Percentiles rank a stretch among this genome's conserved stretches.
Evolutionary conservation across 2,797 vertebrate species (phyloP).

Genomic region (Cuculus canorus): DNA sequence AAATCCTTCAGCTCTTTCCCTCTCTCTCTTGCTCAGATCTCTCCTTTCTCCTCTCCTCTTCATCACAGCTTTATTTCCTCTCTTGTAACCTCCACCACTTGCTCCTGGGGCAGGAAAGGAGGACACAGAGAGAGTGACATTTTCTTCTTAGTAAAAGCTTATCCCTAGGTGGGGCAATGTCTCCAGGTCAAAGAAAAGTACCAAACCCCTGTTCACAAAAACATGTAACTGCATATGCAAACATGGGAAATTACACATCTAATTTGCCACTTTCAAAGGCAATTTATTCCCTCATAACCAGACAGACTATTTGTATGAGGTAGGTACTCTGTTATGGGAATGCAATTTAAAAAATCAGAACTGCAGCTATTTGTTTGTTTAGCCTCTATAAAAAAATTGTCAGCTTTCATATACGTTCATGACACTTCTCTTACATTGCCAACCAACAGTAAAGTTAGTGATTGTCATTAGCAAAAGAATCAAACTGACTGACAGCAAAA

Average conservation of each 20-base stretch:
- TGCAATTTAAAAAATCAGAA: neutral
- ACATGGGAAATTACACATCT: neutral
- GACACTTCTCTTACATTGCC: neutral
- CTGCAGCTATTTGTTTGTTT: slow-evolving; percentile 32
- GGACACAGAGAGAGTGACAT: neutral
- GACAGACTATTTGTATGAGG: neutral
- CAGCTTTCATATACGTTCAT: neutral
- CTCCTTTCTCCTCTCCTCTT: neutral
- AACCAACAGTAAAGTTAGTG: slow-evolving; percentile 25
- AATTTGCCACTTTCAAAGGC: neutral
- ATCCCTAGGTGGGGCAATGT: neutral
- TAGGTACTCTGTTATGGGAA: neutral
- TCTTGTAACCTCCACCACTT: neutral
- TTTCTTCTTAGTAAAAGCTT: neutral
- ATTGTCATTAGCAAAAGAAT: slow-evolving; percentile 49
- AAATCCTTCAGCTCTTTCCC: neutral
- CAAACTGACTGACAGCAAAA: slow-evolving; percentile 63
- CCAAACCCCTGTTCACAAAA: neutral
- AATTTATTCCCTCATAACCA: neutral
- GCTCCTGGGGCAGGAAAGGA: neutral
- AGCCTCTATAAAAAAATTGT: neutral
- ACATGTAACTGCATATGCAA: neutral
- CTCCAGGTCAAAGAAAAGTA: neutral
- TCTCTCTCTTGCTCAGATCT: neutral
- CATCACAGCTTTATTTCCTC: neutral